Evolutionary conservation across 2,797 vertebrate genomes (phyloP), one percentile per base, ranked within the genome.

Genomic region (Sardinella longiceps): DNA sequence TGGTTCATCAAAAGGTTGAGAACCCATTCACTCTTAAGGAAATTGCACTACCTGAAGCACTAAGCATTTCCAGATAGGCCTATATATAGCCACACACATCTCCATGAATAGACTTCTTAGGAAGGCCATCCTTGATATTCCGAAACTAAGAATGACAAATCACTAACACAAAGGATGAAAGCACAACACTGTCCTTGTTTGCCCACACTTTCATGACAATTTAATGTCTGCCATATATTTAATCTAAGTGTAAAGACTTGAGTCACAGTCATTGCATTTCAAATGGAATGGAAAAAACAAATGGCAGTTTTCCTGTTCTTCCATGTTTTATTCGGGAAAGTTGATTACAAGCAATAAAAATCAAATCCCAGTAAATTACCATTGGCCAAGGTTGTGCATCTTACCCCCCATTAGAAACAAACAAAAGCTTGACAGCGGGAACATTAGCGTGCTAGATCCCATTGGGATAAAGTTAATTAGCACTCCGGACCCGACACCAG

Each of bases 401-500:
- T 77, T 10, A 77, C 15, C 70, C 18, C 66, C 30, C 33, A 39
- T 43, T 43, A 39, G 30, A 15, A 39, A 20, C 5, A 7, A 33
- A 77, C 70, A 77, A 77, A 43, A 43, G 70, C 12, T 7, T 43
- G 33, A 77, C 15, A 23, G 33, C 15, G 15, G 70, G 18, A 43
- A 43, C 37, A 43, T 39, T 77, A 39, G 70, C 20, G 15, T 77
- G 18, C 33, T 43, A 43, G 37, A 23, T 39, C 39, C 39, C 18
- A 77, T 43, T 43, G 37, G 70, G 70, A 77, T 43, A 20, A 77
- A 39, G 70, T 77, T 77, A 77, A 77, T 77, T 77, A 77, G 70
- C 37, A 77, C 70, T 10, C 70, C 43, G 70, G 6, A 33, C 70
- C 6, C 18, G 6, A 18, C 37, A 77, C 37, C 18, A 33, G 7